phyloP scores from a whole-genome alignment of 2,888 invertebrate genomes.

The Epiperipatus broadwayi region DNA sequence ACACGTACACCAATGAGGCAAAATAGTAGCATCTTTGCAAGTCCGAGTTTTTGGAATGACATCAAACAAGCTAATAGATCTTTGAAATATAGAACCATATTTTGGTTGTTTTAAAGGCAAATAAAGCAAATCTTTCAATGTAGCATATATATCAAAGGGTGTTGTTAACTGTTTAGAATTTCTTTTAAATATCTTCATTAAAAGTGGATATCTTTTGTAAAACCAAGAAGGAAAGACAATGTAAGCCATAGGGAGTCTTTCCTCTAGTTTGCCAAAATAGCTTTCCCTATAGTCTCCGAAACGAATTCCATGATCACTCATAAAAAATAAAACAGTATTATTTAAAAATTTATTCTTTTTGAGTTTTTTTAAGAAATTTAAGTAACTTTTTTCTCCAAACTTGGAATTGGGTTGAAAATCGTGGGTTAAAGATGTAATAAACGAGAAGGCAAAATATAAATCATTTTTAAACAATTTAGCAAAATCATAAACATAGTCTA shows the following conservation, averaged over 20 bases:
- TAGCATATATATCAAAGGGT: conserved; percentile 72
- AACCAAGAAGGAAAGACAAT: conserved; percentile 53
- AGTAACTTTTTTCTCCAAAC: conserved; percentile 46
- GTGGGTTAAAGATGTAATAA: no score
- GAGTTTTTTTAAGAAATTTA: conserved; percentile 21
- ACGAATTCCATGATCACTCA: conserved; percentile 30
- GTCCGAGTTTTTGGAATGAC: conserved; percentile 49
- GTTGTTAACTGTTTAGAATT: conserved; percentile 54
- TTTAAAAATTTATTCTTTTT: conserved; percentile 15
- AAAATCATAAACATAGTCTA: conserved; percentile 49
- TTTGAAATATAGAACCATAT: no score
- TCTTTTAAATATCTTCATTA: conserved; percentile 41
- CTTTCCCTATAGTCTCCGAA: conserved; percentile 26
- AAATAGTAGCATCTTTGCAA: conserved; percentile 69
- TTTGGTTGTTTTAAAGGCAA: no score
- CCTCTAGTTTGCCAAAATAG: conserved; percentile 50
- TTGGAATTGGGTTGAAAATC: conserved; percentile 42
- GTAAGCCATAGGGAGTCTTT: conserved; percentile 60
- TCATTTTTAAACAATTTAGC: conserved; percentile 38
- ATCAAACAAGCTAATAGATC: no score
- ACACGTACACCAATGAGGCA: conserved; percentile 91
- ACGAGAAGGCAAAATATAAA: conserved; percentile 56
- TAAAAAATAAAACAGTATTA: conserved; percentile 18
- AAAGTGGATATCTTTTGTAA: conserved; percentile 38
- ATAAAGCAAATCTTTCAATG: conserved; percentile 47